Evolutionary conservation across 1,140 invertebrate genomes (phyloP), one percentile per base, ranked within the genome.

Genomic region (Apis mellifera): DNA sequence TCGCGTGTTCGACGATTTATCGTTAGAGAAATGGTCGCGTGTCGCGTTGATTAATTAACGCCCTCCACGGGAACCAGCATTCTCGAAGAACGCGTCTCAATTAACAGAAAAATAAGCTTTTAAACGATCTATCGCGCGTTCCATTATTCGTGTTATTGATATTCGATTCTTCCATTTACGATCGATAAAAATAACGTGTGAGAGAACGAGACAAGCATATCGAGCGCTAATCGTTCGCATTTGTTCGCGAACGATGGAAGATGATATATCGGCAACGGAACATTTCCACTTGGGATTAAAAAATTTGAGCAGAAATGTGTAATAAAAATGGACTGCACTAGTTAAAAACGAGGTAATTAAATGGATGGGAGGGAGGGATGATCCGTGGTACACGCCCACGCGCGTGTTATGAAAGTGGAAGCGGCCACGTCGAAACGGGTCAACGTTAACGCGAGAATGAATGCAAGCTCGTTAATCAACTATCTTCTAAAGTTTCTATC

Each of bases 391-490:
- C 23, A 59, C 71, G 48, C 57, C 71, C 55, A 73, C 71, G 50
- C 21, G 50, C n/a, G 74, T 21, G 52, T 74, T 81, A 81, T 42
- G 78, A 81, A 65, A 73, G 78, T 26, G 59, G 32, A 32, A 32
- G 26, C 54, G 15, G 62, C 73, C 59, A 64, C 60, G 26, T 50
- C 13, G 60, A 81, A 81, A 65, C 60, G 23, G 78, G 78, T 81
- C 78, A 81, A 65, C 78, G 78, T 81, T 81, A 81, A 81, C 71
- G 71, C 78, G 71, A 81, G 78, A 81, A 81, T 26, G 78, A 74
- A 74, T 74, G 69, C 78, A 75, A 74, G 78, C 71, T 74, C 78
- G 59, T 81, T 81, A 73, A 81, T 81, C 78, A 65, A 66, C 17
- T 42, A 64, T 48, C 48, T 74, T 64, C 78, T 54, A 65, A 74